phyloP scores from a whole-genome alignment of 2,797 vertebrate genomes.

The Manis crassicaudata region DNA sequence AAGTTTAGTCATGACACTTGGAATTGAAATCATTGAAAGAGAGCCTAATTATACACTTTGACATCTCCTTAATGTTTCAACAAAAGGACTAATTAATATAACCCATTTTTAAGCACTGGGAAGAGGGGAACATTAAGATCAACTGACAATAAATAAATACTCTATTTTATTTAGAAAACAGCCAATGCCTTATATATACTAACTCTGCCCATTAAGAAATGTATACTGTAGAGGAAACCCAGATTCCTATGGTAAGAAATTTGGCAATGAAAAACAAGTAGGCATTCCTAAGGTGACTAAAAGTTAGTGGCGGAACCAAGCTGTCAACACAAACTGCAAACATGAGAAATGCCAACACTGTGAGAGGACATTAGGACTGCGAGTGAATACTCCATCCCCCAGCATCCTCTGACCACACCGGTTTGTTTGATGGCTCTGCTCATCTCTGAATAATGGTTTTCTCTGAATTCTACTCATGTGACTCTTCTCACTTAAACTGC shows the following conservation, averaged over 20 bases:
- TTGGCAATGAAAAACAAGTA: neutral
- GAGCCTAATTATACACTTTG: neutral
- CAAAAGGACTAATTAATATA: neutral
- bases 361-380: neutral
- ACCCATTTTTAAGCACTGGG: neutral
- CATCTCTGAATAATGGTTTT: neutral
- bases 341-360: neutral
- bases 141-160: slow-evolving; percentile 1
- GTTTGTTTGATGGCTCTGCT: neutral
- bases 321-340: neutral
- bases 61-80: neutral
- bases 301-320: neutral
- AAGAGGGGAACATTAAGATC: neutral
- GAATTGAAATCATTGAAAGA: slow-evolving; percentile 37
- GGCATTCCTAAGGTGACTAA: neutral
- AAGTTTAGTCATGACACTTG: neutral
- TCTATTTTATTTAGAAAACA: neutral
- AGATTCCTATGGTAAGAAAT: neutral
- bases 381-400: neutral
- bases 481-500: neutral
- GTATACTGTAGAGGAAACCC: neutral
- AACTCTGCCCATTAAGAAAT: neutral
- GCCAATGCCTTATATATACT: neutral
- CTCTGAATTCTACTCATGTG: neutral
- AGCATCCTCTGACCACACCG: neutral